A percentile compares a stretch with the other conserved stretches of the same genome.
These are phyloP conservation scores for Eulithis prunata DNA, from an alignment of 2,888 invertebrate species.

Conservation along the genomic window DNA sequence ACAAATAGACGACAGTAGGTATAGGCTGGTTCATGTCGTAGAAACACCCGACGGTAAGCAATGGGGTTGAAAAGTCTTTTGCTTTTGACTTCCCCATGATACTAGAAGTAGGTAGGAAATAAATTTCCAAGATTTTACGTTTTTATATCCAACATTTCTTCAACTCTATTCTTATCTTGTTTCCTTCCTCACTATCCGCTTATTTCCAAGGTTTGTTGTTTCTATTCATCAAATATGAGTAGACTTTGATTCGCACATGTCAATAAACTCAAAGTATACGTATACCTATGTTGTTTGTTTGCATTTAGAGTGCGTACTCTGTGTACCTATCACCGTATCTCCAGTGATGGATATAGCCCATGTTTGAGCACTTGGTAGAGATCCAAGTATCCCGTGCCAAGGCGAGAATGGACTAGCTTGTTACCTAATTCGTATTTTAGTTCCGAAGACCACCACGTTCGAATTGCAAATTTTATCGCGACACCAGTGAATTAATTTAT, in stretches of 20 bases:
- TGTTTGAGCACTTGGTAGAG: conserved; percentile 56
- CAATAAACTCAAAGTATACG: conserved; percentile 24
- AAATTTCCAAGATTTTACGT: no score
- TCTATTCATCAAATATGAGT: conserved; percentile 14
- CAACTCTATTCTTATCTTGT: conserved; percentile 17
- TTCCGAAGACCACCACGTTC: conserved; percentile 53
- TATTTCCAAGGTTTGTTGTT: conserved; percentile 33
- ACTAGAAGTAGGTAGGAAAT: no score
- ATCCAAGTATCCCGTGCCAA: conserved; percentile 72
- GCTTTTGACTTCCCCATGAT: no score
- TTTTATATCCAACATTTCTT: neutral
- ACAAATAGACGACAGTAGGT: no score
- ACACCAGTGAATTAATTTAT: conserved; percentile 68
- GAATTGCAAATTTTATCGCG: conserved; percentile 51
- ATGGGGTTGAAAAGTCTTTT: no score
- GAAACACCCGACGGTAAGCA: no score
- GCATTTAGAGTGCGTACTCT: conserved; percentile 13
- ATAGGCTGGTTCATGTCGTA: no score
- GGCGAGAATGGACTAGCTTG: conserved; percentile 47
- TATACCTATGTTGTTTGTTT: conserved; percentile 34
- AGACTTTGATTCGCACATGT: conserved; percentile 24
- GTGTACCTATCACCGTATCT: conserved; percentile 7
- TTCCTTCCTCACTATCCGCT: conserved; percentile 23
- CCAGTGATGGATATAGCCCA: conserved; percentile 33
- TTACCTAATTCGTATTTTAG: conserved; percentile 61